phyloP scores from a whole-genome alignment of 1,140 invertebrate genomes.

The Achroia grisella region DNA sequence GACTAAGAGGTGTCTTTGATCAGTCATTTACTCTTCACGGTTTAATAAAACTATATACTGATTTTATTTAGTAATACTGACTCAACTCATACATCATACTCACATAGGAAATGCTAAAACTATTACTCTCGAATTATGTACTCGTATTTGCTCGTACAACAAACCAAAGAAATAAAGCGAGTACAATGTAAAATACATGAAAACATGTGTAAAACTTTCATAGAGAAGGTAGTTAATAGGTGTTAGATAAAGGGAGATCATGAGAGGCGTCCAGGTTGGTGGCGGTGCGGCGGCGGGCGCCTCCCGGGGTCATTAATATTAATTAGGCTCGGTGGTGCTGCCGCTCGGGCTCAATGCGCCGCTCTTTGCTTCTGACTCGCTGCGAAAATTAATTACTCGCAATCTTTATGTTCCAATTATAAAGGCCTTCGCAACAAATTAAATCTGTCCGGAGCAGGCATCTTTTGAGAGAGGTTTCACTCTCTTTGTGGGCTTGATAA shows the following conservation, averaged over 20 bases:
- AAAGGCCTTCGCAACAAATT: conserved; percentile 73
- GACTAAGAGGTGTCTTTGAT: too few relatives aligned
- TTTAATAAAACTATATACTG: too few relatives aligned
- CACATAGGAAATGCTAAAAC: too few relatives aligned
- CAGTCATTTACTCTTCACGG: too few relatives aligned
- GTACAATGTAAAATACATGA: too few relatives aligned
- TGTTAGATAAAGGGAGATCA: conserved; percentile 42
- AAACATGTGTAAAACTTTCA: conserved; percentile 16
- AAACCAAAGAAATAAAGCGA: too few relatives aligned
- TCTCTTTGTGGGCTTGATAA: conserved; percentile 71
- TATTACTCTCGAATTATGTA: background rate
- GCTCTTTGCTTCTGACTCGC: conserved; percentile 68
- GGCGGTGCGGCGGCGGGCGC: conserved; percentile 25
- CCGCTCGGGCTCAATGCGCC: conserved; percentile 49
- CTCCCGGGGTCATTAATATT: conserved; percentile 68
- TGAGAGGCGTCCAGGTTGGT: conserved; percentile 25
- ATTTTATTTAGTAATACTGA: too few relatives aligned
- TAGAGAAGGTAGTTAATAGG: conserved; percentile 31
- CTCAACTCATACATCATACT: too few relatives aligned
- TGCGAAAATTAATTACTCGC: conserved; percentile 73
- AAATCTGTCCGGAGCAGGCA: conserved; percentile 70
- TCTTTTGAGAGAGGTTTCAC: conserved; percentile 70
- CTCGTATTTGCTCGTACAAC: too few relatives aligned
- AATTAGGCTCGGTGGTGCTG: conserved; percentile 62
- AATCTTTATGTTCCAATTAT: conserved; percentile 74